A percentile compares a stretch with the other conserved stretches of the same genome.
Conservation (phyloP, 2,888 invertebrate species). For the Oligia strigilis region DNA sequence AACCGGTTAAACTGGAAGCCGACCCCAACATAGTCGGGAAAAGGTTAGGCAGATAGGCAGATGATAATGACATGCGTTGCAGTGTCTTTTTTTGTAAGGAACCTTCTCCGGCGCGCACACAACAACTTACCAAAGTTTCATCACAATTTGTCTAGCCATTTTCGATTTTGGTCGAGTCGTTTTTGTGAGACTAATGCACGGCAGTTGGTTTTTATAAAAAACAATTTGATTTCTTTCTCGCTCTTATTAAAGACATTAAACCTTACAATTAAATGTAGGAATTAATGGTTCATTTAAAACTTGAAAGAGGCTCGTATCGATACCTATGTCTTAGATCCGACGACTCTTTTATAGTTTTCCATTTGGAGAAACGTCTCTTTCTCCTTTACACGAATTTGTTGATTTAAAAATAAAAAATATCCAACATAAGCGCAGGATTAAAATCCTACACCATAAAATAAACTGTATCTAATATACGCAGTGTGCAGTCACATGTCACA, state of each 20-base stretch:
- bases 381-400: not conserved
- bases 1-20: too few relatives aligned
- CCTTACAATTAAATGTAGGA: not conserved
- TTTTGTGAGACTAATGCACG: not conserved
- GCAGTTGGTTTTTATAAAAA: not conserved
- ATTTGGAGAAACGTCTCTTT: not conserved
- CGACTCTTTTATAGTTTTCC: not conserved
- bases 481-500: slow-evolving; percentile 59
- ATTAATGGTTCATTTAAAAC: not conserved
- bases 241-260: not conserved
- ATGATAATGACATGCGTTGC: too few relatives aligned
- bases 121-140: too few relatives aligned
- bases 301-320: not conserved
- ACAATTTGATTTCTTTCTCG: not conserved
- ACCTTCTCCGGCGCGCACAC: not conserved
- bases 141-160: not conserved
- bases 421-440: not conserved
- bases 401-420: not conserved
- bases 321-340: not conserved
- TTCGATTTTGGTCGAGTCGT: not conserved
- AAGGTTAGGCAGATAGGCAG: too few relatives aligned
- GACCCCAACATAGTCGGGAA: too few relatives aligned
- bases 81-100: not conserved
- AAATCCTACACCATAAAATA: slow-evolving; percentile 26
- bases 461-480: slow-evolving; percentile 45